These are phyloP conservation scores for Pterobdella sp. DNA, from an alignment of 2,888 invertebrate genomes.

Conservation along the genomic window DNA sequence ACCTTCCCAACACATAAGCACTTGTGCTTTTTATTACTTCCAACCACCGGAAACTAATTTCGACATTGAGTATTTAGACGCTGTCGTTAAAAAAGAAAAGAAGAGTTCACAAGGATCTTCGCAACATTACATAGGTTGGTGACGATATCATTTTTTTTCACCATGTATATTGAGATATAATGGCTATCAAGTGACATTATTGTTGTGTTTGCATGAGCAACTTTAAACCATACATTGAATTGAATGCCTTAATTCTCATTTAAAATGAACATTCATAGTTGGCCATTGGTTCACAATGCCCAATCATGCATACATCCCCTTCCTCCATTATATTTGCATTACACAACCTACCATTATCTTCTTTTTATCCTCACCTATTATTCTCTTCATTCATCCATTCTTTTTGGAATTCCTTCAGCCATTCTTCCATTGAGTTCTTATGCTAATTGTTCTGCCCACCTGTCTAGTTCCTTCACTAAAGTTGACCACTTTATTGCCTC, in stretches of 20 bases:
- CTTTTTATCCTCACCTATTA: neutral
- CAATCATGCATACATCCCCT: neutral
- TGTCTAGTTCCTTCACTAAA: neutral
- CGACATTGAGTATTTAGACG: slow-evolving; percentile 11
- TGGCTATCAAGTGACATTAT: too few species aligned
- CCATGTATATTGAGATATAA: too few species aligned
- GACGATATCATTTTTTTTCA: too few species aligned
- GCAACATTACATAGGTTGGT: neutral
- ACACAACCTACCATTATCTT: neutral
- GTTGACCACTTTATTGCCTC: too few species aligned
- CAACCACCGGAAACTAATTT: neutral
- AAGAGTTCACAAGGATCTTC: neutral
- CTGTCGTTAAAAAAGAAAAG: neutral
- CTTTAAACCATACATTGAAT: too few species aligned
- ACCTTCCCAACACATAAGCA: neutral
- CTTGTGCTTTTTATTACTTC: slow-evolving; percentile 6
- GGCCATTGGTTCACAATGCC: neutral
- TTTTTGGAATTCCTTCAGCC: neutral
- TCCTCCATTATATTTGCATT: neutral
- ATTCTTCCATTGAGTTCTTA: neutral
- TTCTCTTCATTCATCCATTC: neutral
- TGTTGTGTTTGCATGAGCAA: too few species aligned
- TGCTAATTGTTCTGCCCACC: neutral
- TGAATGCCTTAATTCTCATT: too few species aligned
- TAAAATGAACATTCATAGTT: too few species aligned